A percentile compares a stretch with the other conserved stretches of the same genome.
Evolutionary conservation across 2,113 vertebrate genomes (phyloP).

Genomic region (Pachyramphus minor): DNA sequence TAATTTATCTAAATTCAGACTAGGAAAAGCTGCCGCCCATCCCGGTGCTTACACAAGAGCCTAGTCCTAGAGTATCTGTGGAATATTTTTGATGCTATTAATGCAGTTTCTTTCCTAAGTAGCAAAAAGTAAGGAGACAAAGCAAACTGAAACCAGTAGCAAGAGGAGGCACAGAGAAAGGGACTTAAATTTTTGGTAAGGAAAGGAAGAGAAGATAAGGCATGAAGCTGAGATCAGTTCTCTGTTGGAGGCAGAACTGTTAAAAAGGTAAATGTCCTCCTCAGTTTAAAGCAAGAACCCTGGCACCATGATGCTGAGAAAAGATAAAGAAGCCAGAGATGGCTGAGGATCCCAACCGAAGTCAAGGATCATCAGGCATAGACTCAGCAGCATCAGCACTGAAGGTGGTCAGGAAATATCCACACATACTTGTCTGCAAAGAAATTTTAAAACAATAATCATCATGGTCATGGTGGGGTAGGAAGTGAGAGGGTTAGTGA

Average conservation of each 20-base stretch:
- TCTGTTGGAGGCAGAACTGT: not conserved
- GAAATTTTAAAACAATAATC: not conserved
- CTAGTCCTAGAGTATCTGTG: not conserved
- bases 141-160: not conserved
- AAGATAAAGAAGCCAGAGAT: not conserved
- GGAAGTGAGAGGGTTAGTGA: not conserved
- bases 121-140: not conserved
- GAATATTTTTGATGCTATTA: not conserved
- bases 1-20: not conserved
- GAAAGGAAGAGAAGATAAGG: not conserved
- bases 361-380: not conserved
- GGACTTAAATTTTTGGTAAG: not conserved
- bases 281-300: not conserved
- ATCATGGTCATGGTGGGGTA: accelerated
- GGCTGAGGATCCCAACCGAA: not conserved
- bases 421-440: not conserved
- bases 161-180: not conserved
- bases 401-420: not conserved
- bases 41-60: not conserved
- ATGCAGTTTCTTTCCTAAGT: not conserved
- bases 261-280: not conserved
- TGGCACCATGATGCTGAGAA: not conserved
- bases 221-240: not conserved
- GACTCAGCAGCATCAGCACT: not conserved
- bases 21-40: not conserved